These are phyloP conservation scores for Metalampra italica DNA, from an alignment of 2,888 invertebrate genomes.

Conservation along the genomic window DNA sequence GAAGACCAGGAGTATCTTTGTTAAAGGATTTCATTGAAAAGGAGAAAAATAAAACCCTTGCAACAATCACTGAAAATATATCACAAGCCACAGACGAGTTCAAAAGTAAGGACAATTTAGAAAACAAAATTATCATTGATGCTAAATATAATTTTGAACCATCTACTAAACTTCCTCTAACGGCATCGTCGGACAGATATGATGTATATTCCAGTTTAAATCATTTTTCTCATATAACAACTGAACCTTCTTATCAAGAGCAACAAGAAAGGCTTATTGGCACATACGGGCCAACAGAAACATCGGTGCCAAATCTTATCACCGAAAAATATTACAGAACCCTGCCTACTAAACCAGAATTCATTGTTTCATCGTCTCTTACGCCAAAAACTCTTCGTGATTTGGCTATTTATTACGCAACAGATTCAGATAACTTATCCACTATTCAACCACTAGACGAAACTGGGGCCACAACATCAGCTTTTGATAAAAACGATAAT, in stretches of 20 bases:
- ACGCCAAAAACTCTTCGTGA: slow-evolving; percentile 88
- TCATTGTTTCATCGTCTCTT: slow-evolving; percentile 85
- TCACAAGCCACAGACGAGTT: slow-evolving; percentile 36
- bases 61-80: slow-evolving; percentile 42
- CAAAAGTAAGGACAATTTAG: slow-evolving; percentile 23
- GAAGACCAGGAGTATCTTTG: slow-evolving; percentile 66
- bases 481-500: slow-evolving; percentile 54
- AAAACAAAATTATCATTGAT: slow-evolving; percentile 37
- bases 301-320: slow-evolving; percentile 53
- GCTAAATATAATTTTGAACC: slow-evolving; percentile 55
- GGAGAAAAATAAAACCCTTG: slow-evolving; percentile 56
- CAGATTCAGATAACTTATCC: slow-evolving; percentile 80
- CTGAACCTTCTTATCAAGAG: slow-evolving; percentile 76
- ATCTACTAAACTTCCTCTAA: slow-evolving; percentile 61
- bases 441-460: slow-evolving; percentile 58
- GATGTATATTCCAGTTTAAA: slow-evolving; percentile 42
- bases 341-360: slow-evolving; percentile 74
- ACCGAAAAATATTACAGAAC: slow-evolving; percentile 70
- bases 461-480: slow-evolving; percentile 44
- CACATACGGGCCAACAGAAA: slow-evolving; percentile 61
- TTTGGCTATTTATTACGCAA: slow-evolving; percentile 88
- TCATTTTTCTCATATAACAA: slow-evolving; percentile 37
- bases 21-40: slow-evolving; percentile 58
- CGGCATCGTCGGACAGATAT: slow-evolving; percentile 44
- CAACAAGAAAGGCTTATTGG: slow-evolving; percentile 83